Conservation (phyloP, 2,797 vertebrate genomes). For the Avahi laniger region DNA sequence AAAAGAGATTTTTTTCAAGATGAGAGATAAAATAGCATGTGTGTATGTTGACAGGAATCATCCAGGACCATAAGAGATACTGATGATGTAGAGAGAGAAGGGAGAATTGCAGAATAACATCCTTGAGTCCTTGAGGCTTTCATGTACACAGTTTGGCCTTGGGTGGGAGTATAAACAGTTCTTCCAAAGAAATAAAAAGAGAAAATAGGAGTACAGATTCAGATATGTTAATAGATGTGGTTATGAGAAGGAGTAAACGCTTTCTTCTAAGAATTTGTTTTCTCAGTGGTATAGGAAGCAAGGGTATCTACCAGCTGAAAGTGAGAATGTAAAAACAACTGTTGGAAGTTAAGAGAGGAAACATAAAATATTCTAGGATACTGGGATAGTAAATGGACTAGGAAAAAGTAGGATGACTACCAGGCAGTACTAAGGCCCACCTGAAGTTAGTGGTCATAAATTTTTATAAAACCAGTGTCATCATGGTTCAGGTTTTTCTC, state of each 20-base stretch:
- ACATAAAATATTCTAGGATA: conserved; percentile 15
- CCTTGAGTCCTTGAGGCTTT: neutral
- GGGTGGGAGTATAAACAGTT: neutral
- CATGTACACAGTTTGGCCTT: neutral
- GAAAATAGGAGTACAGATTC: neutral
- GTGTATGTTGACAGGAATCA: neutral
- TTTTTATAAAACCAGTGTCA: neutral
- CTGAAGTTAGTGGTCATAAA: neutral
- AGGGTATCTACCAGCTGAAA: neutral
- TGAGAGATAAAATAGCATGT: neutral
- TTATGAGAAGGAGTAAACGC: neutral
- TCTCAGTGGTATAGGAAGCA: neutral
- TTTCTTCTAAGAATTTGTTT: neutral
- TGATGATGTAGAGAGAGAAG: neutral
- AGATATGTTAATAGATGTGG: neutral
- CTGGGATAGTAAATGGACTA: neutral
- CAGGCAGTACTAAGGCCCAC: neutral
- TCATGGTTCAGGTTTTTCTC: neutral
- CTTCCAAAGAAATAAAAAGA: neutral
- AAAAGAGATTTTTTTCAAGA: neutral
- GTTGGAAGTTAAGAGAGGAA: neutral
- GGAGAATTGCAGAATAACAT: neutral
- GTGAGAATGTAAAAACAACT: neutral
- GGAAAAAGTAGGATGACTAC: neutral
- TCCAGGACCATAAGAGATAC: neutral